Base-by-base conservation (phyloP, 2,113 vertebrate genomes). In the Coturnix japonica region DNA sequence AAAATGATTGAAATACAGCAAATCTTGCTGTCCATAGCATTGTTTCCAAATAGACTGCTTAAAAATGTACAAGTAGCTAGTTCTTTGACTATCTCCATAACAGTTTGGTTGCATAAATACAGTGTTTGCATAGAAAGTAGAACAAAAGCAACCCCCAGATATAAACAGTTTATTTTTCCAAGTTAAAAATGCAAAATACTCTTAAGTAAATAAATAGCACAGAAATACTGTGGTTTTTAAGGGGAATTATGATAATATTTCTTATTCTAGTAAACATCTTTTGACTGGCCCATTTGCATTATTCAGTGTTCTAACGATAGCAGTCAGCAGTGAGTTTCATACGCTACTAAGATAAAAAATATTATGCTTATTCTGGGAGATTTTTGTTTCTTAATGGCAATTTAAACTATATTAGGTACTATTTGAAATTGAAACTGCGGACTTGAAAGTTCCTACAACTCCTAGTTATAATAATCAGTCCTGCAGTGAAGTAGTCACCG, bases 361-460 rank as follows among this genome's bases (percentile, higher is more conserved):
- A 13, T 87, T 66, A 30, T 39, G 6, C 17, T 59, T 92, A 21
- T 70, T 87, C 51, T 79, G 8, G n/a, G 71, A 69, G 25, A 19
- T 64, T 59, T 57, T 74, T 89, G 4, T 22, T 87, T 86, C 64
- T 84, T 94, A 16, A 91, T 67, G 72, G 56, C 15, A 76, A 87
- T 75, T 57, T 81, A 84, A 85, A 91, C 31, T 54, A 3, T 94
- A 46, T 81, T 92, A 98, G 98, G 84, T 97, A 49, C 74, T 96
- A 21, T 81, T 81, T 85, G 93, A 95, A 95, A 95, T 96, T 95
- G 97, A 97, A 85, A 96, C 96, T 12, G 95, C 97, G 89, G 97
- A 97, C 54, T 80, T 96, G 46, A 64, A 95, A 61, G 94, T 86
- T 81, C 85, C 31, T 89, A 9, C 61, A 46, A 20, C 39, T 63